Conservation (phyloP, 2,113 vertebrate species). For the Tetrao urogallus region DNA sequence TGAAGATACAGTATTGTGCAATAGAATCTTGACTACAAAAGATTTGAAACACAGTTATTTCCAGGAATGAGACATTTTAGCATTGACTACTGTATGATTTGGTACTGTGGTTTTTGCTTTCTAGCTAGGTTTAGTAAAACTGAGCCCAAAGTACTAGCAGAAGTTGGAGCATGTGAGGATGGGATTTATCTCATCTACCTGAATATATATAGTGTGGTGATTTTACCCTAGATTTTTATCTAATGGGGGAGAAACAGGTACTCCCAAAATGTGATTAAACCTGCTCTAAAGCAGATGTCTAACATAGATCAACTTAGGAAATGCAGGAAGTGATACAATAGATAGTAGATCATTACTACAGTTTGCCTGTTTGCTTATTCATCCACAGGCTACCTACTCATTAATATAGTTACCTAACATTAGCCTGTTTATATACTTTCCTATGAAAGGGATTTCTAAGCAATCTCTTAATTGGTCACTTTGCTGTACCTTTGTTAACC, state of each 20-base stretch:
- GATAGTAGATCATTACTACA: not conserved
- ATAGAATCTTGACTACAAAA: not conserved
- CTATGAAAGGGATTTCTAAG: not conserved
- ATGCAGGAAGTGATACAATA: not conserved
- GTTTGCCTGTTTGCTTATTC: not conserved
- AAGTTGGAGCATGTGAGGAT: not conserved
- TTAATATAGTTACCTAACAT: not conserved
- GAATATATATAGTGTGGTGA: not conserved
- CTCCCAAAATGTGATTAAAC: not conserved
- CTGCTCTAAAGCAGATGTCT: not conserved
- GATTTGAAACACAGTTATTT: not conserved
- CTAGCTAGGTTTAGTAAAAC: not conserved
- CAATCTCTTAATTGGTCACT: not conserved
- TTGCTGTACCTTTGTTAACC: not conserved
- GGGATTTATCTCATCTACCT: not conserved
- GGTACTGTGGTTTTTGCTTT: not conserved
- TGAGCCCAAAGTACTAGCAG: not conserved
- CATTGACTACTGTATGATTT: not conserved
- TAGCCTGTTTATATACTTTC: not conserved
- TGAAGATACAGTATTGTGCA: fast-evolving
- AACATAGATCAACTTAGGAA: not conserved
- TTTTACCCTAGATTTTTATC: not conserved
- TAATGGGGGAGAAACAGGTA: not conserved
- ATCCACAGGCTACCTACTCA: not conserved
- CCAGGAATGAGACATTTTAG: not conserved